These are phyloP conservation scores for Mola mola DNA, from an alignment of 2,113 vertebrate species.

Conservation along the genomic window DNA sequence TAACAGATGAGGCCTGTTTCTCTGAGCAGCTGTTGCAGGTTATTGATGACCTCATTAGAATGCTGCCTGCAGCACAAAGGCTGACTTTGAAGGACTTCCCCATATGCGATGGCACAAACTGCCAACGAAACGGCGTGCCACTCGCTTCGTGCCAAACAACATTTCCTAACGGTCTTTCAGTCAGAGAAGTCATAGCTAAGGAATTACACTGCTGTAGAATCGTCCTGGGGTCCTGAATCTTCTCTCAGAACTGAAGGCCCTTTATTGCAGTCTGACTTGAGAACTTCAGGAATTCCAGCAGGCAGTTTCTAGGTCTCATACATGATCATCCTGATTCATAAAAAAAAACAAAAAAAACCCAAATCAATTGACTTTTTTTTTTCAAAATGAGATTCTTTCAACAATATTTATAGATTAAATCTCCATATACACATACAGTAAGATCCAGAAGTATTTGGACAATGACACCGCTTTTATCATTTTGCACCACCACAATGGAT, in stretches of 20 bases:
- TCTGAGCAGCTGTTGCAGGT: constrained; percentile 91
- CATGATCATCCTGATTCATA: too few species aligned
- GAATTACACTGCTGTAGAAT: too few species aligned
- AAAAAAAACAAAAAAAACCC: too few species aligned
- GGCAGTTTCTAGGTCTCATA: constrained; percentile 1
- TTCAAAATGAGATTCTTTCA: too few species aligned
- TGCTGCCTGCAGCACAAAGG: constrained; percentile 83
- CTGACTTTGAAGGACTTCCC: constrained; percentile 79
- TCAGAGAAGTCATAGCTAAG: constrained; percentile 19
- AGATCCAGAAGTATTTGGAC: too few species aligned
- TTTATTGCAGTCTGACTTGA: constrained; percentile 28
- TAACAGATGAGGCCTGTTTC: constrained; percentile 87
- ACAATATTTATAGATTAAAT: too few species aligned
- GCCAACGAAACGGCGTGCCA: constrained; percentile 53
- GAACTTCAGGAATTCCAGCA: constrained; percentile 6
- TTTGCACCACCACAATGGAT: too few species aligned
- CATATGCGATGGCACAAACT: constrained; percentile 70
- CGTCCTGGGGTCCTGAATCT: constrained; percentile 17
- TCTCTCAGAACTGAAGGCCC: constrained; percentile 8
- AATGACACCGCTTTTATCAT: too few species aligned
- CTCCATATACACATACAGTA: too few species aligned
- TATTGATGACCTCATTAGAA: constrained; percentile 94
- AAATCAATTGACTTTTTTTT: too few species aligned
- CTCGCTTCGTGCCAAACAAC: constrained; percentile 54
- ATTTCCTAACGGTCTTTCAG: constrained; percentile 66